These are phyloP conservation scores for Paramormyrops hopkinsi DNA, from an alignment of 2,797 vertebrate species.

Conservation along the genomic window DNA sequence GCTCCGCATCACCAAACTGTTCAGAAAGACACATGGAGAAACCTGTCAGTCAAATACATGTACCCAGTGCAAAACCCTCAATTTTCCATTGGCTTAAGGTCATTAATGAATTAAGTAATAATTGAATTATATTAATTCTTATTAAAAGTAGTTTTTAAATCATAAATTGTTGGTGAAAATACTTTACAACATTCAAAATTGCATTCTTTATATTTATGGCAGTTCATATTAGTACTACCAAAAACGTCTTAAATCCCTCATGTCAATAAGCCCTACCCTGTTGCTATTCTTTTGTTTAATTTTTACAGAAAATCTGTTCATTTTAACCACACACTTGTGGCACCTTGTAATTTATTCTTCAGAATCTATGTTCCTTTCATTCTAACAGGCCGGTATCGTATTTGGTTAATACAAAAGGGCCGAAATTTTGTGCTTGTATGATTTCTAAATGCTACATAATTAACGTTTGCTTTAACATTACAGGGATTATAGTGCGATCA, in stretches of 20 bases:
- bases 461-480: background rate
- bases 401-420: background rate
- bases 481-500: background rate
- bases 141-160: background rate
- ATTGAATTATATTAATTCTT: background rate
- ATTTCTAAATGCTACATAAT: background rate
- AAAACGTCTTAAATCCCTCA: background rate
- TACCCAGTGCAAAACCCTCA: background rate
- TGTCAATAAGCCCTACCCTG: background rate
- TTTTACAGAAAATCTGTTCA: background rate
- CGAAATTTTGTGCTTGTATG: background rate
- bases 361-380: background rate
- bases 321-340: background rate
- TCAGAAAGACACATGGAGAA: background rate
- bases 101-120: background rate
- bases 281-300: background rate
- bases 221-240: background rate
- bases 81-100: background rate
- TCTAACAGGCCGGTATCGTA: background rate
- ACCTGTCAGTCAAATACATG: background rate
- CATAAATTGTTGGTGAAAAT: background rate
- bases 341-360: background rate
- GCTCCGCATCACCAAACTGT: background rate
- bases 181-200: background rate
- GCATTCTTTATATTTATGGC: background rate